A percentile compares a stretch with the other conserved stretches of the same genome.
These are phyloP conservation scores for Apistogramma diplotaenia DNA, from an alignment of 2,113 vertebrate genomes.

Conservation along the genomic window DNA sequence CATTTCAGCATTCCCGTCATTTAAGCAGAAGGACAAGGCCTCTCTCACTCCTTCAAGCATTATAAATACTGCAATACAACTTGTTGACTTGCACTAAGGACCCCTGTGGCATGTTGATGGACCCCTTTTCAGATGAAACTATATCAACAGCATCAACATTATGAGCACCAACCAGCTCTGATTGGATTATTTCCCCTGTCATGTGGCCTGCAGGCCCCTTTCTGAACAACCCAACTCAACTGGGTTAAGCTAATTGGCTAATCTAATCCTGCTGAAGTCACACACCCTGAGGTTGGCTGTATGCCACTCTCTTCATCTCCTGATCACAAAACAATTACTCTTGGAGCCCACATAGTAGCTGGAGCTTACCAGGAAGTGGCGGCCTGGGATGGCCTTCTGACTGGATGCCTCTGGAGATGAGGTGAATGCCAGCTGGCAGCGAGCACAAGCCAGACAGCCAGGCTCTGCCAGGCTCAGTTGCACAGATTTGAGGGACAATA, in stretches of 20 bases:
- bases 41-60: conserved; percentile 30
- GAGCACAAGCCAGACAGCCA: conserved; percentile 27
- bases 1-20: conserved; percentile 27
- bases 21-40: conserved; percentile 14
- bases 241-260: conserved; percentile 30
- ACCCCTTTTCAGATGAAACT: conserved; percentile 41
- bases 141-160: conserved; percentile 55
- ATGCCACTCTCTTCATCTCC: conserved; percentile 5
- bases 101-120: conserved; percentile 38
- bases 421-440: conserved; percentile 55
- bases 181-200: conserved; percentile 51
- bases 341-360: neutral
- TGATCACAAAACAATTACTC: conserved; percentile 37
- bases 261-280: conserved; percentile 26
- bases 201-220: conserved; percentile 20
- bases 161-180: conserved; percentile 15
- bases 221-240: conserved; percentile 27
- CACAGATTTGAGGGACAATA: conserved; percentile 54
- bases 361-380: conserved; percentile 48
- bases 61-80: conserved; percentile 61
- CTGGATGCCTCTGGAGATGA: conserved; percentile 51
- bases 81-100: conserved; percentile 53
- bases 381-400: conserved; percentile 27
- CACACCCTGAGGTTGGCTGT: neutral
- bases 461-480: conserved; percentile 13